Conservation (phyloP, 37 sponge, comb jelly and placozoan species). For the Axinella damicornis region DNA sequence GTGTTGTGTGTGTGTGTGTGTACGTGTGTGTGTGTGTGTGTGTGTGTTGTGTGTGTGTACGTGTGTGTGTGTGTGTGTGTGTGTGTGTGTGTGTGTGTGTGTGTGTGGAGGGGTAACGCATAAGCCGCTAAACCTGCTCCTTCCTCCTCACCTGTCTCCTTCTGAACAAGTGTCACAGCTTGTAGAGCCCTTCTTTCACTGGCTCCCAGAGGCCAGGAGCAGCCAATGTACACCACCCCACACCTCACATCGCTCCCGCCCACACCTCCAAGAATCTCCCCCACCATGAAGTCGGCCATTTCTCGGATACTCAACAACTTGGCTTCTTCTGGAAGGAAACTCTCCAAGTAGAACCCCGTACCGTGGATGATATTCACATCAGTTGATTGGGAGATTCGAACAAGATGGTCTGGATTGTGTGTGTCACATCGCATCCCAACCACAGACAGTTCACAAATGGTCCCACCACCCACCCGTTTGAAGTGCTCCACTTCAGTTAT, state of each 20-base stretch:
- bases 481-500: slow-evolving; percentile 57
- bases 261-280: slow-evolving; percentile 62
- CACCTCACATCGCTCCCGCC: slow-evolving; percentile 49
- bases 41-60: no score
- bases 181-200: slow-evolving; percentile 55
- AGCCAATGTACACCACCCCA: slow-evolving; percentile 83
- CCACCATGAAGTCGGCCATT: slow-evolving; percentile 40
- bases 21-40: no score
- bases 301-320: slow-evolving; percentile 58
- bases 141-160: slow-evolving; percentile 71
- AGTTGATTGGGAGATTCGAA: slow-evolving; percentile 24
- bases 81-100: no score
- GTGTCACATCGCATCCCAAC: no score
- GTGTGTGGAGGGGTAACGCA: no score
- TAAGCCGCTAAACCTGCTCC: slow-evolving; percentile 42
- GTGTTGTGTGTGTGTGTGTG: no score
- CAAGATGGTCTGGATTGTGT: slow-evolving; percentile 31
- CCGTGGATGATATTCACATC: slow-evolving; percentile 60
- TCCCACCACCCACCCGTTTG: slow-evolving; percentile 72
- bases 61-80: no score
- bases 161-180: slow-evolving; percentile 68
- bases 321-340: slow-evolving; percentile 43
- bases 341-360: slow-evolving; percentile 65
- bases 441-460: slow-evolving; percentile 64
- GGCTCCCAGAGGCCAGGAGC: slow-evolving; percentile 65